Conservation (phyloP, 2,888 invertebrate genomes). For the Thereva nobilitata region DNA sequence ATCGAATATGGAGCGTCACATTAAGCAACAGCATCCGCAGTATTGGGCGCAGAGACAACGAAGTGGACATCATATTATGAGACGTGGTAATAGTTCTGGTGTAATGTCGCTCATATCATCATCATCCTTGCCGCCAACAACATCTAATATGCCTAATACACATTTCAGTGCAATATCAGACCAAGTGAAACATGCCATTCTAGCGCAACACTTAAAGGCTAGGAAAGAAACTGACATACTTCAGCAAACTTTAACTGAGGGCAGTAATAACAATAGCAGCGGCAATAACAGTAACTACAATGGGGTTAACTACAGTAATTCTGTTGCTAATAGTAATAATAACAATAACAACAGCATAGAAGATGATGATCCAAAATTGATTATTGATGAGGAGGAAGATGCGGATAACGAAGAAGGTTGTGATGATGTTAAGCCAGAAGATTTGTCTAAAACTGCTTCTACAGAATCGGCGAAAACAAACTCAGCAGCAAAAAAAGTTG, state of each 20-base stretch:
- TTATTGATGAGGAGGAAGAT: conserved; percentile 56
- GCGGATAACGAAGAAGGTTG: conserved; percentile 46
- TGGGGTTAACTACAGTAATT: conserved; percentile 32
- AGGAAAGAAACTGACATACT: conserved; percentile 58
- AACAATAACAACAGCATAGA: conserved; percentile 59
- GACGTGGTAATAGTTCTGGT: conserved; percentile 47
- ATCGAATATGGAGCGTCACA: conserved; percentile 94
- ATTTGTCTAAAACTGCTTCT: conserved; percentile 31
- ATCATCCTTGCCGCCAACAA: conserved; percentile 16
- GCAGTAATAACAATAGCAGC: conserved; percentile 46
- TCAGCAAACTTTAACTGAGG: conserved; percentile 56
- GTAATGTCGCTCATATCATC: conserved; percentile 44
- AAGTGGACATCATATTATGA: conserved; percentile 60
- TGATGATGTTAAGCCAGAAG: conserved; percentile 47
- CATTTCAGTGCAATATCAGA: conserved; percentile 62
- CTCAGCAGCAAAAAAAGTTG: conserved; percentile 61
- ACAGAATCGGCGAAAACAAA: conserved; percentile 55
- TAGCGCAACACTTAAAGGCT: conserved; percentile 76
- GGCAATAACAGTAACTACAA: conserved; percentile 24
- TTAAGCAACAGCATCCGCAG: conserved; percentile 92
- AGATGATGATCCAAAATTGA: conserved; percentile 61
- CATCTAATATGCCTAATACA: conserved; percentile 45
- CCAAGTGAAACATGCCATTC: conserved; percentile 74
- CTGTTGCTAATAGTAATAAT: conserved; percentile 5
- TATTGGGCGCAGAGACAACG: conserved; percentile 82